phyloP scores from a whole-genome alignment of 2,113 vertebrate genomes.

The Brachirus orientalis region DNA sequence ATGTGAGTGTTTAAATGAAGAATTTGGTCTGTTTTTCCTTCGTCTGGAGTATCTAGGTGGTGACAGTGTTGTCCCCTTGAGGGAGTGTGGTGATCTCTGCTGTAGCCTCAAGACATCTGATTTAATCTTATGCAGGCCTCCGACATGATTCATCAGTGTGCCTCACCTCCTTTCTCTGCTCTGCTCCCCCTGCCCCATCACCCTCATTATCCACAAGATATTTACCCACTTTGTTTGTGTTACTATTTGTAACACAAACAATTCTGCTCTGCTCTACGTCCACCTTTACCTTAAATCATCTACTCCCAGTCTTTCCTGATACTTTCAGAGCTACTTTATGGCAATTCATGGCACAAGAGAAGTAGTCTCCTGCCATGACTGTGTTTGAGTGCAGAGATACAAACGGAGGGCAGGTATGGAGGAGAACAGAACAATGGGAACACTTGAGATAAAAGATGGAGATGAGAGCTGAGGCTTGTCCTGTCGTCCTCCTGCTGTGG shows the following conservation, averaged over 20 bases:
- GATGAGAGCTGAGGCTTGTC: slow-evolving; percentile 27
- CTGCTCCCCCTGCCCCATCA: slow-evolving; percentile 6
- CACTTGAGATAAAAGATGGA: slow-evolving; percentile 35
- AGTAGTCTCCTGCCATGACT: slow-evolving; percentile 10
- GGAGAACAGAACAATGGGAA: slow-evolving; percentile 15
- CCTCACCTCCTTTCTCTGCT: slow-evolving; percentile 3
- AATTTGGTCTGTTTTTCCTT: no score
- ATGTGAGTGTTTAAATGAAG: no score
- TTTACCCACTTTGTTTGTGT: slow-evolving; percentile 42
- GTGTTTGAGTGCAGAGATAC: no score
- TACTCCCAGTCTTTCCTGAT: slow-evolving; percentile 33
- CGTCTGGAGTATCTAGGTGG: no score
- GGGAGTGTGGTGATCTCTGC: no score
- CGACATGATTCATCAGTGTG: slow-evolving; percentile 21
- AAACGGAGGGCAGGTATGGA: slow-evolving; percentile 22
- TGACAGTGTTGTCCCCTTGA: no score
- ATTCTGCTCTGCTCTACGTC: no score
- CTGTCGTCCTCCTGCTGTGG: slow-evolving; percentile 21
- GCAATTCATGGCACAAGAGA: slow-evolving; percentile 19
- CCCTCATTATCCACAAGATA: slow-evolving; percentile 33
- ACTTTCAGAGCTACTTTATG: no score
- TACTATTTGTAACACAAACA: no score
- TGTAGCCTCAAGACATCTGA: slow-evolving; percentile 2
- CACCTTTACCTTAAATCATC: slow-evolving; percentile 24
- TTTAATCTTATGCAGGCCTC: slow-evolving; percentile 32